phyloP scores from a whole-genome alignment of 2,797 vertebrate species.

The Furcifer pardalis region DNA sequence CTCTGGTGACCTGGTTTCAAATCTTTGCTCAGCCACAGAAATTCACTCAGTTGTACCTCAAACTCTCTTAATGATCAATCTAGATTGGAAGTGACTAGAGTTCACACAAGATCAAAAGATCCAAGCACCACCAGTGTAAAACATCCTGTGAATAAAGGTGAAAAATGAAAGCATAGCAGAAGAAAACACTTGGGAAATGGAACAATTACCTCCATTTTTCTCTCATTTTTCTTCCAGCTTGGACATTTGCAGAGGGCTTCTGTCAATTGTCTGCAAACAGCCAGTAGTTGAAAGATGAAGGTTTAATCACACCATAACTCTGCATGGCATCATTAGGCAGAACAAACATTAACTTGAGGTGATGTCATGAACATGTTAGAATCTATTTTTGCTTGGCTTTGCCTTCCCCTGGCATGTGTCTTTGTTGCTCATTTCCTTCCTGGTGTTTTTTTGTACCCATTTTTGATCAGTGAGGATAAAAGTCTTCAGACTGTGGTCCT shows the following conservation, averaged over 20 bases:
- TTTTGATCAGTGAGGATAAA: slow-evolving; percentile 26
- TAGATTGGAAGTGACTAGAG: too few species aligned
- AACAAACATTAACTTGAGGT: slow-evolving; percentile 24
- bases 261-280: not conserved
- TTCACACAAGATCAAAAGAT: too few species aligned
- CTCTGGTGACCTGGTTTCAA: too few species aligned
- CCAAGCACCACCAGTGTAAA: not conserved
- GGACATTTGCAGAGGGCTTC: slow-evolving; percentile 2
- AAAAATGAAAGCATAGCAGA: not conserved
- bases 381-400: slow-evolving; percentile 47
- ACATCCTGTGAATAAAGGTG: not conserved
- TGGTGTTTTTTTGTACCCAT: not conserved
- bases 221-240: not conserved
- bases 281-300: fast-evolving
- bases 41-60: too few species aligned
- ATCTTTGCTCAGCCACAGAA: too few species aligned
- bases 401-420: slow-evolving; percentile 37
- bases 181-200: not conserved
- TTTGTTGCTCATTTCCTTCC: slow-evolving; percentile 49
- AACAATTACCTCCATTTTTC: too few species aligned
- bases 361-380: slow-evolving; percentile 54
- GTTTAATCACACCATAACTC: not conserved
- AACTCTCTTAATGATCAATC: too few species aligned
- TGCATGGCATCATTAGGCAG: not conserved
- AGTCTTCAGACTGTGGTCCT: not conserved